A percentile compares a stretch with the other conserved stretches of the same genome.
phyloP scores from a whole-genome alignment of 2,797 vertebrate genomes.

The Tauraco hartlaubi region DNA sequence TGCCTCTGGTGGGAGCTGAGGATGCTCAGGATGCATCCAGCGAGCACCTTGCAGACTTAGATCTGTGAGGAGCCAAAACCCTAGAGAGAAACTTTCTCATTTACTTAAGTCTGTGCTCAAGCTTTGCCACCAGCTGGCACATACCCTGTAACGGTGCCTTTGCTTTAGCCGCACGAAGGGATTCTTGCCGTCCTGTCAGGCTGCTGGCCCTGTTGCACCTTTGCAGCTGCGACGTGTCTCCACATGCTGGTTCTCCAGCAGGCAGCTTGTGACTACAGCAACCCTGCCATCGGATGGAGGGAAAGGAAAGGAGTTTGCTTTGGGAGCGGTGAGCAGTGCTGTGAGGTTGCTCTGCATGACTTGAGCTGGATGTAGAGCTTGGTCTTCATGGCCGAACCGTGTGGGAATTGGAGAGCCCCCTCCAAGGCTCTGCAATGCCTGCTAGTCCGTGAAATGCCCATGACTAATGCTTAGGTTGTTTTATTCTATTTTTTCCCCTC shows the following conservation, averaged over 20 bases:
- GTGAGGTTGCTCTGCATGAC: fast-evolving
- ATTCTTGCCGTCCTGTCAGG: neutral
- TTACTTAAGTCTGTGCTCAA: neutral
- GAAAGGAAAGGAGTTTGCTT: neutral
- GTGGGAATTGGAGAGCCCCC: too few species aligned
- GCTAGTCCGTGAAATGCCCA: neutral
- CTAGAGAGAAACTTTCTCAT: slow-evolving; percentile 6
- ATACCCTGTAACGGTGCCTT: fast-evolving
- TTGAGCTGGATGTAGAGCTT: neutral
- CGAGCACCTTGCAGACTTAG: neutral
- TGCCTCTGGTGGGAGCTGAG: neutral
- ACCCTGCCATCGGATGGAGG: fast-evolving
- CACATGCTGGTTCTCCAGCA: neutral
- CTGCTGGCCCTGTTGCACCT: neutral
- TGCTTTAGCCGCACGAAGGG: neutral
- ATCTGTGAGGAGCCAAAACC: neutral
- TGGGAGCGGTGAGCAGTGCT: neutral
- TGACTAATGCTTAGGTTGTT: neutral
- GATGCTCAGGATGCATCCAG: neutral
- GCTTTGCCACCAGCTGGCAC: slow-evolving; percentile 1
- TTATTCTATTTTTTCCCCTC: neutral
- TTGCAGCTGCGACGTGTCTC: fast-evolving
- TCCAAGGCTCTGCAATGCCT: neutral
- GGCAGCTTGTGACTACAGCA: too few species aligned
- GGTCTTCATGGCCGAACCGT: neutral